Conservation (phyloP, 2,888 invertebrate species). For the Drosophila nr. perissopoda region DNA sequence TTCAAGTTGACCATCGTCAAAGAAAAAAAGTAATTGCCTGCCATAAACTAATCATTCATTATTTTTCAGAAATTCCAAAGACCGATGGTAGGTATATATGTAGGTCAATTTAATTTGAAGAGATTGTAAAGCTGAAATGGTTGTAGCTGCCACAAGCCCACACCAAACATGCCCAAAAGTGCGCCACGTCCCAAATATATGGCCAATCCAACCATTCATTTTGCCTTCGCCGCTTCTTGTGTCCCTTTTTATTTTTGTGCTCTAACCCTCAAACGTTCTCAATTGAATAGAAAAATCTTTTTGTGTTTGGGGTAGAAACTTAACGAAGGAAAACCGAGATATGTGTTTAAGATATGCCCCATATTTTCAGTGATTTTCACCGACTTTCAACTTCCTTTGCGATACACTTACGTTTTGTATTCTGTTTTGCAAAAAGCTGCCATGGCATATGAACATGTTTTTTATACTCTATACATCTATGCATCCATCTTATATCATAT, state of each 20-base stretch:
- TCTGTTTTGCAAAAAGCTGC: too few relatives aligned
- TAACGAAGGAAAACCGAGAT: background rate
- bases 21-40: too few relatives aligned
- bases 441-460: background rate
- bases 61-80: too few relatives aligned
- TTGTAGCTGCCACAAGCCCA: conserved; percentile 48
- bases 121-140: conserved; percentile 68
- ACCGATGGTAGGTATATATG: too few relatives aligned
- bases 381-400: background rate
- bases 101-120: conserved; percentile 77
- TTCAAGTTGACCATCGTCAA: too few relatives aligned
- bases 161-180: background rate
- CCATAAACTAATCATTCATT: too few relatives aligned
- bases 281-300: conserved; percentile 19
- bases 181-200: background rate
- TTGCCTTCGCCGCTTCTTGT: conserved; percentile 1
- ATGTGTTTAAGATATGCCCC: conserved; percentile 2
- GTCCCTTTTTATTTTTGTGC: conserved; percentile 3
- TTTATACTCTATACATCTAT: too few relatives aligned
- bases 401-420: background rate
- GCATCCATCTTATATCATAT: too few relatives aligned
- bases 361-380: background rate
- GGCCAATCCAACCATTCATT: conserved; percentile 12
- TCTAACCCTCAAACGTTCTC: conserved; percentile 3
- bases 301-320: conserved; percentile 1